Conservation (phyloP, 2,797 vertebrate genomes). For the Micropoecilia bifurca region DNA sequence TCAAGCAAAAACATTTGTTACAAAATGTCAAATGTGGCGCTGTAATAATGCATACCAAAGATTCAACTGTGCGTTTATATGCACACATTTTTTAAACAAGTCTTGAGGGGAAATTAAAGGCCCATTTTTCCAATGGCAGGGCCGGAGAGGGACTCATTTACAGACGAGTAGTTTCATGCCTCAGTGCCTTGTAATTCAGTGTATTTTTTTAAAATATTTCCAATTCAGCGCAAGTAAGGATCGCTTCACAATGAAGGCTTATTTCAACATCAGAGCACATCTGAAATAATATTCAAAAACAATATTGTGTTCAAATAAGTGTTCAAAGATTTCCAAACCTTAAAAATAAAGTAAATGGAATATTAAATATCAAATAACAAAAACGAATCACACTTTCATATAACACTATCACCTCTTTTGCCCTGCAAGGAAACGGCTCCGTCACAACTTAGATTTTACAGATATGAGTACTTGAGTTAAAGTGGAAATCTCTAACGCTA, state of each 20-base stretch:
- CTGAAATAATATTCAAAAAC: not conserved
- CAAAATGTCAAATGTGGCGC: not conserved
- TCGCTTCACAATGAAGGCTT: too few species aligned
- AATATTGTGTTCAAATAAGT: not conserved
- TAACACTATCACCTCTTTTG: not conserved
- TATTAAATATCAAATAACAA: not conserved
- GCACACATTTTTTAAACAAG: not conserved
- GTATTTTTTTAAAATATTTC: too few species aligned
- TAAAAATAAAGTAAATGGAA: not conserved
- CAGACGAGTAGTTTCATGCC: too few species aligned
- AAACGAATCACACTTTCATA: not conserved
- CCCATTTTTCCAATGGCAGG: not conserved
- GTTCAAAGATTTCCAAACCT: not conserved
- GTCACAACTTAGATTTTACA: not conserved
- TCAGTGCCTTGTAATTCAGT: too few species aligned
- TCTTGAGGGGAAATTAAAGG: not conserved
- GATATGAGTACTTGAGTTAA: not conserved
- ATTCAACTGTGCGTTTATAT: not conserved
- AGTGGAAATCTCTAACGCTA: not conserved
- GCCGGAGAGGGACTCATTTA: too few species aligned
- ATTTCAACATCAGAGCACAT: not conserved
- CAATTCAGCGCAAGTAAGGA: too few species aligned
- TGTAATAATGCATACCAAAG: not conserved
- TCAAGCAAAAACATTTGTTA: not conserved
- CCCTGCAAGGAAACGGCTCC: not conserved